phyloP scores from a whole-genome alignment of 2,113 vertebrate species.

The Sinosuthora webbiana region DNA sequence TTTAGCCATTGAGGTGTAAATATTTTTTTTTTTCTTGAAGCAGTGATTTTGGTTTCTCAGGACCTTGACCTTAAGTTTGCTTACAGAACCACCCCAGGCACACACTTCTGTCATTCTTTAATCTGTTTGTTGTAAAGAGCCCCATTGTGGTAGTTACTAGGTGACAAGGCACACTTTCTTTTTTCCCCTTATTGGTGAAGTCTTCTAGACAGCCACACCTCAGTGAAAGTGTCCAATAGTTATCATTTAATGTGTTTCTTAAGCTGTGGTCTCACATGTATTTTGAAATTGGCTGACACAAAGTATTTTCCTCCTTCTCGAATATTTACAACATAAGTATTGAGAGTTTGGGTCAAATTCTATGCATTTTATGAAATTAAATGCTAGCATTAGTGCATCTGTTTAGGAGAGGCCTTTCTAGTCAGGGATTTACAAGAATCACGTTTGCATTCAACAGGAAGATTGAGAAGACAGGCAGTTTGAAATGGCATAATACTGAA shows the following conservation, averaged over 20 bases:
- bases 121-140: not conserved
- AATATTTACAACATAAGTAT: rapidly evolving
- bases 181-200: not conserved
- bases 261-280: not conserved
- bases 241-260: not conserved
- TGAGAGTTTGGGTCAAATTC: not conserved
- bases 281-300: not conserved
- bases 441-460: not conserved
- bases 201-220: not conserved
- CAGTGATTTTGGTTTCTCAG: not conserved
- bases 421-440: not conserved
- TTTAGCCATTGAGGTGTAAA: not conserved
- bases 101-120: not conserved
- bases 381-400: not conserved
- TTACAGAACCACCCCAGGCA: not conserved
- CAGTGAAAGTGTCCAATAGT: not conserved
- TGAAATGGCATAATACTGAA: not conserved
- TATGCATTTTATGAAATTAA: not conserved
- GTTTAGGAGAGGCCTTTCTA: not conserved
- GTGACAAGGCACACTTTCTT: not conserved
- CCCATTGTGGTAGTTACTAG: not conserved
- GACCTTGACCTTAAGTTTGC: not conserved
- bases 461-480: not conserved
- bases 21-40: not conserved
- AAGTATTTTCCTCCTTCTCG: not conserved